Conservation (phyloP, 37 sponge, comb jelly and placozoan species). For the Cladorhizidae sp. region DNA sequence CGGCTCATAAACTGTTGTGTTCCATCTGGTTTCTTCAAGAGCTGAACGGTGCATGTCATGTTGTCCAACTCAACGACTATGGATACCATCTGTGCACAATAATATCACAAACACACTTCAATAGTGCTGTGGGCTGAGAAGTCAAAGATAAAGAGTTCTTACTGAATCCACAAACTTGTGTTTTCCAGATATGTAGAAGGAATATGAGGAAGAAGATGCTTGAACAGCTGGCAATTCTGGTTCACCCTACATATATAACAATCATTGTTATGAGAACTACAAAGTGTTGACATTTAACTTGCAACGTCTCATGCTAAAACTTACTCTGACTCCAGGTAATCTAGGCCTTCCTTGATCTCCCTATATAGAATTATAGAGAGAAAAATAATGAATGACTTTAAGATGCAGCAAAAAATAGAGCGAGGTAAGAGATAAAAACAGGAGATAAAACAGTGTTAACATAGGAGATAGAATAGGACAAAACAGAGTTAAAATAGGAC, state of each 20-base stretch:
- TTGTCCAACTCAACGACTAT: constrained; percentile 54
- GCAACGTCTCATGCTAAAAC: too few relatives aligned
- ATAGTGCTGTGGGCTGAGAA: not conserved
- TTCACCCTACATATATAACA: constrained; percentile 53
- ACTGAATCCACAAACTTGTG: constrained; percentile 34
- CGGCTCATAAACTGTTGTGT: constrained; percentile 45
- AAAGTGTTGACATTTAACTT: too few relatives aligned
- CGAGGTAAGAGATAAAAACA: too few relatives aligned
- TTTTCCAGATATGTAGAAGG: constrained; percentile 69
- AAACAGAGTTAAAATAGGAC: too few relatives aligned
- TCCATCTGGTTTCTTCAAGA: constrained; percentile 58
- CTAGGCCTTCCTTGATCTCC: constrained; percentile 46
- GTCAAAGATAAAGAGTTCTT: not conserved
- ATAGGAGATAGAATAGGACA: too few relatives aligned
- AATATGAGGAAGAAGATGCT: constrained; percentile 16
- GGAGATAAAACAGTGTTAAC: too few relatives aligned
- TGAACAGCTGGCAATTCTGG: constrained; percentile 34
- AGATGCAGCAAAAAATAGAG: too few relatives aligned
- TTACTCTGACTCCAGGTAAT: constrained; percentile 37
- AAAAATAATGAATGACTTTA: too few relatives aligned
- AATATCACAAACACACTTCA: not conserved
- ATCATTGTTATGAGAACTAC: too few relatives aligned
- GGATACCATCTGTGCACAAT: constrained; percentile 45
- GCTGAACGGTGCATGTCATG: constrained; percentile 47
- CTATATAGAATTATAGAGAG: too few relatives aligned